Conservation (phyloP, 1,140 invertebrate genomes). For the Asbolus verrucosus region DNA sequence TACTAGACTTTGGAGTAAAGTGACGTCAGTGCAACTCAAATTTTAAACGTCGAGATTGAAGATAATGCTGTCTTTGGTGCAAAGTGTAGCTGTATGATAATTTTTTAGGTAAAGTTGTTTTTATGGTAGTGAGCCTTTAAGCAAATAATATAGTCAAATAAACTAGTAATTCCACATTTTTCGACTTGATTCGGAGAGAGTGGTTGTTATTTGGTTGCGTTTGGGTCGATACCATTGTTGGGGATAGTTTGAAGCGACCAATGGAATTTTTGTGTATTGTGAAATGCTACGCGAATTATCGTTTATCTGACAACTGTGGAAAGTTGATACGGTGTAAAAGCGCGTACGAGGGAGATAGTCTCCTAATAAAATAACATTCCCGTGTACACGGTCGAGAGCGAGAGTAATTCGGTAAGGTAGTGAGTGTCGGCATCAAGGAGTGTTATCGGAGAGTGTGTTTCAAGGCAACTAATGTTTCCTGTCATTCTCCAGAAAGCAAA, state of each 20-base stretch:
- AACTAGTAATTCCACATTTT: constrained; percentile 25
- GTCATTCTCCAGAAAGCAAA: neutral
- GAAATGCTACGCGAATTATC: neutral
- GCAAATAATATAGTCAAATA: neutral
- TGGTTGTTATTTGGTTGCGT: constrained; percentile 5
- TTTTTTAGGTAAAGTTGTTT: no score
- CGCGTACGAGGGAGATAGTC: constrained; percentile 7
- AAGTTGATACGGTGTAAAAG: no score
- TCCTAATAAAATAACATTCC: constrained; percentile 20
- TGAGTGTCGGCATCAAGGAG: constrained; percentile 40
- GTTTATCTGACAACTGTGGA: constrained; percentile 12
- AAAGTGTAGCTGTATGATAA: no score
- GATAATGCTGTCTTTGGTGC: no score
- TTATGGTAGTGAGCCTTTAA: no score
- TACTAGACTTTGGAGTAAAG: no score
- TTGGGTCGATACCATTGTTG: no score
- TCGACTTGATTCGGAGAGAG: constrained; percentile 17
- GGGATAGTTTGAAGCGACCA: no score
- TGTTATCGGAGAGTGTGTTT: constrained; percentile 17
- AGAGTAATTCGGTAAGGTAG: constrained; percentile 28
- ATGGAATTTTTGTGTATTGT: neutral
- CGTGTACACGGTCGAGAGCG: constrained; percentile 33
- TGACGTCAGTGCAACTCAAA: no score
- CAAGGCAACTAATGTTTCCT: constrained; percentile 35
- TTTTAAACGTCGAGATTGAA: no score